Conservation (phyloP, 2,113 vertebrate genomes). For the Rhineura floridana region DNA sequence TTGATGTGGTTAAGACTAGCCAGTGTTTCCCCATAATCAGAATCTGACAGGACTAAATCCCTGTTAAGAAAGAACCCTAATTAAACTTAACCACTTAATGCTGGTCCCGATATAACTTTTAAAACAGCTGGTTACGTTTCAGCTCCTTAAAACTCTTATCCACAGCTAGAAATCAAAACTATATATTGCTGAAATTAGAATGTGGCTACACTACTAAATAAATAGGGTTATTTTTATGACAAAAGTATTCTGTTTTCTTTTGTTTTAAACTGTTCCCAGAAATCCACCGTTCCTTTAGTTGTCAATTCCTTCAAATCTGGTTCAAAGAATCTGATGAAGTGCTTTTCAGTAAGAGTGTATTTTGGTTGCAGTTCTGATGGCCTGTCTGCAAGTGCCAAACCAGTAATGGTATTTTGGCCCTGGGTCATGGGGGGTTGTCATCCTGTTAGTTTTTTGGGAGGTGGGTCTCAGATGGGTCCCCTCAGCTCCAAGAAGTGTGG, state of each 20-base stretch:
- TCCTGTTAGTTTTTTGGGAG: too few relatives aligned
- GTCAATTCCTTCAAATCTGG: background rate
- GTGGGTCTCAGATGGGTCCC: too few relatives aligned
- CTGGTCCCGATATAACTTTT: background rate
- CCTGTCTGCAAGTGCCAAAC: background rate
- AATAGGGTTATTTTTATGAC: background rate
- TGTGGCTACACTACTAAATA: background rate
- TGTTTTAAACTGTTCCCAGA: background rate
- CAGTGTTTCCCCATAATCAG: too few relatives aligned
- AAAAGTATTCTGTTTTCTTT: background rate
- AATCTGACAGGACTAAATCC: background rate
- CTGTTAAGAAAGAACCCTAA: background rate
- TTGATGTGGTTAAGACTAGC: too few relatives aligned
- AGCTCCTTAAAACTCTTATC: background rate
- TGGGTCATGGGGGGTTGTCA: too few relatives aligned
- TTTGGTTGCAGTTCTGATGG: background rate
- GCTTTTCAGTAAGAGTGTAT: background rate
- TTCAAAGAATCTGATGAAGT: background rate
- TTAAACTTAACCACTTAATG: background rate
- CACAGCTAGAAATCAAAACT: background rate
- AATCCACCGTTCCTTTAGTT: background rate
- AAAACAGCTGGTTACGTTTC: background rate
- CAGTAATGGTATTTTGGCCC: too few relatives aligned
- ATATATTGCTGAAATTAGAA: background rate
- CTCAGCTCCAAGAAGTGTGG: too few relatives aligned